Evolutionary conservation across 2,797 vertebrate genomes (phyloP), one percentile per base, ranked within the genome.

Genomic region (Lepilemur ruficaudatus): DNA sequence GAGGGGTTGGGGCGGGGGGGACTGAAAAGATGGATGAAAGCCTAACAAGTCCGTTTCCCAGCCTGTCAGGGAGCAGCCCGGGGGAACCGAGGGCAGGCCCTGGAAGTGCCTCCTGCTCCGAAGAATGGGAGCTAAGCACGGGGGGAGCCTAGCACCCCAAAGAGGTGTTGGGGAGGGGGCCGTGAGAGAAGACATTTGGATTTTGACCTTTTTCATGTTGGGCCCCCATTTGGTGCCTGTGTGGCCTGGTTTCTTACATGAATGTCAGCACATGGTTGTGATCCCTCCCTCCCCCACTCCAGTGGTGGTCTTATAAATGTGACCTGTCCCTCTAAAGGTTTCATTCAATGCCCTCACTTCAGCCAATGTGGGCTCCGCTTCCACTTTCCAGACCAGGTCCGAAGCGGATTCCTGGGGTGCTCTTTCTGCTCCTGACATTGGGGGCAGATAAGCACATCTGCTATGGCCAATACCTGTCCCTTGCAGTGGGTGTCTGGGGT

Each of bases 11-110:
- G 93, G 92, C 94, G 97, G 93, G 92, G 95, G 97, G 97, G 91
- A 97, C 89, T 96, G 96, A 98, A 98, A 98, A 98, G 97, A 98
- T 98, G 98, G 96, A 98, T 98, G 98, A 97, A 98, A 98, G 97
- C 95, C 97, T 98, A 98, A 98, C 98, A 98, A 98, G 93, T 95
- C 94, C 87, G 95, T 98, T 98, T 98, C 97, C 97, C 97, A 93
- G 97, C 89, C 96, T 98, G 98, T 97, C 98, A 94, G 97, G 95
- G 98, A 97, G 97, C 97, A 98, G 96, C 63, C n/a, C 65, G 32
- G 86, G 69, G 96, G 96, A 97, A 97, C 94, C 94, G 83, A 94
- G 95, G 94, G 94, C 98, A 98, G 97, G 96, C 88, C 96, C 95
- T 97, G 88, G 91, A 97, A 97, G 97, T 98, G 96, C 95, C 96